A percentile compares a stretch with the other conserved stretches of the same genome.
These are phyloP conservation scores for Sceloporus tristichus DNA, from an alignment of 2,113 vertebrate genomes.

Conservation along the genomic window DNA sequence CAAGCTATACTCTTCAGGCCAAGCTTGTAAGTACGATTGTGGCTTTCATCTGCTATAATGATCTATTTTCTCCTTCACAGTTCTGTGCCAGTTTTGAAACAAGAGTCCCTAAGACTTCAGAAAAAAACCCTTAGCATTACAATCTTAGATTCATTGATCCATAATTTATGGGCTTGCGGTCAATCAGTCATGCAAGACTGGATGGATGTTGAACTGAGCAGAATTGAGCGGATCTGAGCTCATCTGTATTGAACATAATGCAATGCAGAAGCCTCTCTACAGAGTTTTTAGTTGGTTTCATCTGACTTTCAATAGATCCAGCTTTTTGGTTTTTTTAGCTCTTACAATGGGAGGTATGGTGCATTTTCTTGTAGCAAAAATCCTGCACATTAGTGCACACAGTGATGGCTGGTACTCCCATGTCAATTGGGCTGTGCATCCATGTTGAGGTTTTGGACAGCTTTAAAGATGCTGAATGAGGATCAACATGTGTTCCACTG, in stretches of 20 bases:
- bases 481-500: too few relatives aligned
- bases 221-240: background rate
- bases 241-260: background rate
- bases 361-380: background rate
- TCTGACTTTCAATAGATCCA: background rate
- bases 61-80: background rate
- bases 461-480: too few relatives aligned
- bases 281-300: background rate
- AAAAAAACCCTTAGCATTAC: background rate
- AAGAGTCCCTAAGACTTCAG: background rate
- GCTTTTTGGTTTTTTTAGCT: background rate
- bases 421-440: too few relatives aligned
- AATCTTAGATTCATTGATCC: background rate
- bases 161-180: accelerated
- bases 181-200: accelerated
- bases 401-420: too few relatives aligned
- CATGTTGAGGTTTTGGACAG: too few relatives aligned
- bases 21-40: background rate
- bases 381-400: background rate
- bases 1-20: too few relatives aligned
- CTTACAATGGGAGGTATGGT: background rate
- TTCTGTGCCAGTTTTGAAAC: accelerated
- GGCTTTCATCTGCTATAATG: background rate
- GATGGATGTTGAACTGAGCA: background rate
- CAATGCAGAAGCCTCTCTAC: background rate